Base-by-base conservation (phyloP, 2,888 invertebrate species). In the Horisme vitalbata region DNA sequence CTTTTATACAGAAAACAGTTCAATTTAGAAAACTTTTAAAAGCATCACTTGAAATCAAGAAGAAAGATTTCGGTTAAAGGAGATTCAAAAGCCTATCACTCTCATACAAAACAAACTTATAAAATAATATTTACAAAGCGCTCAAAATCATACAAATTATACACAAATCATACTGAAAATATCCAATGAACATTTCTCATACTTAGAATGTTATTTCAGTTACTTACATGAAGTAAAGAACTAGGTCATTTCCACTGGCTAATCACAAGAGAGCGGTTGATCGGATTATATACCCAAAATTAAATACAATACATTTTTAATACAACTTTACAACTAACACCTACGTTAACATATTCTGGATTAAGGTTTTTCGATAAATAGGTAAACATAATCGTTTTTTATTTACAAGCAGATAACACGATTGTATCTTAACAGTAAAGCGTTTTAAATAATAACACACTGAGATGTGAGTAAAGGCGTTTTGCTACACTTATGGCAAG, bases 371-470 rank as follows among this genome's bases (percentile, higher is more conserved):
- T 85, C 64, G 84, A 89, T 89, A 89, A 89, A 87, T 88, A 89
- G 87, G 84, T 86, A 85, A 86, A 88, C 83, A 86, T 79, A 79
- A 79, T 67, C 68, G 65, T 75, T 76, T 78, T 76, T 85, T 89
- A 89, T 89, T 86, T 89, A 89, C 89, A 89, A 87, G 88, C 89
- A 80, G 73, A 83, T 84, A 87, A 86, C 83, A 80, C 77, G 79
- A 83, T 81, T 71, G 78, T 72, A 81, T 83, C 85, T 84, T 82
- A 82, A 82, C 71, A 82, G 67, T 86, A 78, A 88, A 89, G 88
- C 88, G 77, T 85, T 79, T 84, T 88, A 87, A 88, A 88, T 87
- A 81, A 86, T 87, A 86, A 88, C 87, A 88, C 88, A 88, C 88
- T 87, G 88, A 89, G 88, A 89, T 86, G 86, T 86, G 87, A 87